phyloP scores from a whole-genome alignment of 1,140 invertebrate species.

The Dendroctonus valens region DNA sequence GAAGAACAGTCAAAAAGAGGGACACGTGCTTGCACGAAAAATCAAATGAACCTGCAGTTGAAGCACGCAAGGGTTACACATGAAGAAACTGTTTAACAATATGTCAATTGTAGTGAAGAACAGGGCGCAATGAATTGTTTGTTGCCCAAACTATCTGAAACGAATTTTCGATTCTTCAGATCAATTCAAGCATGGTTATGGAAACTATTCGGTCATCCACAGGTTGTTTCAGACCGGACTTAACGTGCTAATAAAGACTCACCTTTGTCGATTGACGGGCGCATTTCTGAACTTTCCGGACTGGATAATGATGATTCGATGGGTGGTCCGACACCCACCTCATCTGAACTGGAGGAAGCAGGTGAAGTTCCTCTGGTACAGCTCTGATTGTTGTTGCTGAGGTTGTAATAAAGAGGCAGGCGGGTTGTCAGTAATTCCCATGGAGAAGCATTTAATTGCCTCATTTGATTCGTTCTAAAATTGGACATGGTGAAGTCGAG shows the following conservation, averaged over 20 bases:
- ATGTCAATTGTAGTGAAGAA: too few relatives aligned
- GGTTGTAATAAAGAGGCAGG: slow-evolving; percentile 46
- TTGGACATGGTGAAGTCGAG: slow-evolving; percentile 55
- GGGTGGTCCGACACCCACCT: slow-evolving; percentile 46
- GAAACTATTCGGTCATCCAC: too few relatives aligned
- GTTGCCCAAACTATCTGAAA: not conserved
- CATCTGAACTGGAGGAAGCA: slow-evolving; percentile 48
- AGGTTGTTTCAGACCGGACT: too few relatives aligned
- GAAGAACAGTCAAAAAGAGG: too few relatives aligned
- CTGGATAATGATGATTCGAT: slow-evolving; percentile 44
- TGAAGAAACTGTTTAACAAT: too few relatives aligned
- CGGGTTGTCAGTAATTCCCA: slow-evolving; percentile 45
- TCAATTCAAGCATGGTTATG: too few relatives aligned
- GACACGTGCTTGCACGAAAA: too few relatives aligned
- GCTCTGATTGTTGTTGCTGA: slow-evolving; percentile 48
- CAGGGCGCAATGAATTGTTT: too few relatives aligned
- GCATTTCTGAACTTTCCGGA: slow-evolving; percentile 40
- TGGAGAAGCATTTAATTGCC: slow-evolving; percentile 36
- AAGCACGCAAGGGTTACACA: too few relatives aligned
- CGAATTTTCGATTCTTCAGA: too few relatives aligned
- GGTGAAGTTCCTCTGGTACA: slow-evolving; percentile 46
- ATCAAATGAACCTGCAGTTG: too few relatives aligned
- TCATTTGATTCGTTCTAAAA: slow-evolving; percentile 48
- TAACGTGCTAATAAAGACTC: slow-evolving; percentile 30
- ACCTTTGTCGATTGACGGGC: slow-evolving; percentile 44